Evolutionary conservation across 2,113 vertebrate genomes (phyloP).

Genomic region (Callionymus lyra): DNA sequence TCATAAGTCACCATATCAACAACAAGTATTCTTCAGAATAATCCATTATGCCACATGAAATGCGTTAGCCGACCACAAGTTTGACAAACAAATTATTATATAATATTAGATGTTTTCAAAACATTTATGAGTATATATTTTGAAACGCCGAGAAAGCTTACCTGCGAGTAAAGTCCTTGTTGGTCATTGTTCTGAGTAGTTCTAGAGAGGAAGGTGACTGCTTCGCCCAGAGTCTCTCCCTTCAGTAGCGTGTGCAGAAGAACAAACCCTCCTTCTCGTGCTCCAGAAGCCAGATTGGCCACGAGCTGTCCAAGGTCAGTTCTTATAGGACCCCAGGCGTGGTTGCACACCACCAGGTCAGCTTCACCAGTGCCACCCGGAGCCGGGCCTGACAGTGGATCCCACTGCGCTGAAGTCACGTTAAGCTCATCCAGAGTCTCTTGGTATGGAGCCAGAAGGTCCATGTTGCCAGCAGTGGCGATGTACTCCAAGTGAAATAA

Average conservation of each 20-base stretch:
- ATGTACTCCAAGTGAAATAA: constrained; percentile 78
- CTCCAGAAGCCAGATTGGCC: constrained; percentile 71
- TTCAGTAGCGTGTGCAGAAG: constrained; percentile 80
- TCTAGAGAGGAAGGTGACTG: constrained; percentile 69
- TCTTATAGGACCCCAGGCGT: constrained; percentile 40
- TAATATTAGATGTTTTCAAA: too few species aligned
- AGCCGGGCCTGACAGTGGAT: constrained; percentile 60
- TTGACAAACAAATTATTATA: too few species aligned
- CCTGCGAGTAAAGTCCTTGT: constrained; percentile 74
- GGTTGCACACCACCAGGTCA: constrained; percentile 83
- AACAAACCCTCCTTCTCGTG: constrained; percentile 80
- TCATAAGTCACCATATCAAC: too few species aligned
- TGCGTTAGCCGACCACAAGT: too few species aligned
- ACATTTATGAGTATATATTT: too few species aligned
- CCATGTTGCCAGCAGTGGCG: constrained; percentile 63
- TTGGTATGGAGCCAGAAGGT: constrained; percentile 59
- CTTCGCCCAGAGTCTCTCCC: constrained; percentile 78
- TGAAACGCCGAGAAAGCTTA: constrained; percentile 45
- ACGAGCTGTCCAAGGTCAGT: constrained; percentile 52
- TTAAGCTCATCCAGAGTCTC: constrained; percentile 59
- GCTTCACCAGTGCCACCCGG: constrained; percentile 44
- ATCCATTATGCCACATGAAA: too few species aligned
- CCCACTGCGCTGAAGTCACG: constrained; percentile 69
- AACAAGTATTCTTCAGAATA: too few species aligned
- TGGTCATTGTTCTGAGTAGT: constrained; percentile 40